These are phyloP conservation scores for Drosophila phalerata DNA, from an alignment of 2,888 invertebrate genomes.

Conservation along the genomic window DNA sequence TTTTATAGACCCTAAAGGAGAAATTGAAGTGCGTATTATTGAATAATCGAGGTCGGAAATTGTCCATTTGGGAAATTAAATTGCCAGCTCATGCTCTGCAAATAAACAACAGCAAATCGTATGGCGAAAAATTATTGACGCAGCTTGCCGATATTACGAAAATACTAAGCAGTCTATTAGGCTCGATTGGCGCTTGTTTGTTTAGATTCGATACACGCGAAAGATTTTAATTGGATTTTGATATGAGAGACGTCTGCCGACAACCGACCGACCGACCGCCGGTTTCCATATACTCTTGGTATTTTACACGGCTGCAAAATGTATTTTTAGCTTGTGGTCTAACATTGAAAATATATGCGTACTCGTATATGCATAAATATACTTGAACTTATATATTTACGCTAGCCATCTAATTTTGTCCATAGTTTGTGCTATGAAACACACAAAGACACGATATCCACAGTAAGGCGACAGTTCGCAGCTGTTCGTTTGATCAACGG, in stretches of 20 bases:
- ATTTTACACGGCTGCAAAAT: slow-evolving; percentile 62
- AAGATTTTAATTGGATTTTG: slow-evolving; percentile 79
- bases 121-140: slow-evolving; percentile 14
- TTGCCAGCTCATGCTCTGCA: slow-evolving; percentile 2
- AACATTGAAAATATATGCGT: slow-evolving; percentile 66
- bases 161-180: slow-evolving; percentile 34
- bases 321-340: slow-evolving; percentile 68
- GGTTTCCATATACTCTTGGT: slow-evolving; percentile 50
- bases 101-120: slow-evolving; percentile 1
- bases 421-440: slow-evolving; percentile 42
- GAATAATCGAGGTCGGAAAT: neutral
- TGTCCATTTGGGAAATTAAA: slow-evolving; percentile 20
- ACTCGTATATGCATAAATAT: slow-evolving; percentile 15
- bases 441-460: slow-evolving; percentile 9
- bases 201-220: slow-evolving; percentile 59
- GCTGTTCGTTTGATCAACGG: slow-evolving; percentile 47
- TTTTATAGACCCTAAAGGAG: slow-evolving; percentile 53
- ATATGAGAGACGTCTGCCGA: slow-evolving; percentile 52
- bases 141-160: slow-evolving; percentile 12
- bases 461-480: slow-evolving; percentile 25
- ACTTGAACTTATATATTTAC: slow-evolving; percentile 6
- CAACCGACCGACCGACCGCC: slow-evolving; percentile 24
- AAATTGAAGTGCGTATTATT: slow-evolving; percentile 22
- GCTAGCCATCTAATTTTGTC: slow-evolving; percentile 59
- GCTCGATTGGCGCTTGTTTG: slow-evolving; percentile 52